Evolutionary conservation across 2,113 vertebrate genomes (phyloP), one percentile per base, ranked within the genome.

Genomic region (Athene noctua): DNA sequence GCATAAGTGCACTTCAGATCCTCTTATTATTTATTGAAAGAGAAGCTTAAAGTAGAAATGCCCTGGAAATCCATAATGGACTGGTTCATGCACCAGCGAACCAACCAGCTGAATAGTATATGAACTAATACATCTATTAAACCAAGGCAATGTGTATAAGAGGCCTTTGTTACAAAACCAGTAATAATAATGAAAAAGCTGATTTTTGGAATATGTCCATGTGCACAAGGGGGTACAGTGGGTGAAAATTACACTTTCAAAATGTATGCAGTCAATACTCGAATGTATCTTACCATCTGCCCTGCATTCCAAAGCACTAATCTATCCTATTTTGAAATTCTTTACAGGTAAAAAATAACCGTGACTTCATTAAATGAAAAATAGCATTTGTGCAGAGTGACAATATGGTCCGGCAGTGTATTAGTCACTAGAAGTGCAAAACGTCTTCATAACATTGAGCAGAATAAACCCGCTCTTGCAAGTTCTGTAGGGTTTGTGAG

Each of bases 11-110:
- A 73, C 65, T 95, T 96, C 62, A 74, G 52, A 87, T 80, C 73
- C 68, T 95, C 80, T 85, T 88, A 78, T 73, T 95, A 92, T 62
- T 89, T 92, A 93, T 88, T 93, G 80, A 96, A 97, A 96, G 84
- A 61, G 78, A 86, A 84, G 61, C 66, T 92, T 96, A 36, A 81
- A 65, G 75, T 88, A 82, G 73, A 95, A 96, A 79, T 92, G 36
- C 44, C 79, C 78, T 94, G 77, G 81, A 95, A 96, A 94, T 92
- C 88, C 36, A 23, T 72, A 93, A 90, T 81, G 84, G 75, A 79
- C 52, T 54, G 55, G 51, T 92, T 93, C 89, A 61, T 74, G 63
- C 61, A 88, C 80, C 2, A 3, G 34, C 2, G 0, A 95, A 70
- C 65, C 42, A 36, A 38, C 47, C 75, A 92, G 58, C 78, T 80